phyloP scores from a whole-genome alignment of 2,113 vertebrate species.

The Ceuthmochares aereus region DNA sequence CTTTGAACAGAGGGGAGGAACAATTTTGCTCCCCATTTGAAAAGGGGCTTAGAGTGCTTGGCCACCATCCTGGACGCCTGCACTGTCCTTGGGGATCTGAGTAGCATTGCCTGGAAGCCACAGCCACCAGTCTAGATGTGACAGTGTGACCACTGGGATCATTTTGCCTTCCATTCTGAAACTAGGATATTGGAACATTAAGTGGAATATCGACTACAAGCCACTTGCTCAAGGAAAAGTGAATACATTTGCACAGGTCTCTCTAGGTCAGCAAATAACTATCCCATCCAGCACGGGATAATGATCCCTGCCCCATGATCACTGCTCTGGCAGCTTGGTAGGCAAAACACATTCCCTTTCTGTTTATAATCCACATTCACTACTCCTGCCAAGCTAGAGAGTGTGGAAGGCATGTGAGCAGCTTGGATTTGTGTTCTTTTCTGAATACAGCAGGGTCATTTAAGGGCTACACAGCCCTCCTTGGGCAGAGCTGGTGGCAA shows the following conservation, averaged over 20 bases:
- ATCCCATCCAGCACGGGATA: neutral
- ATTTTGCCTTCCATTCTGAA: neutral
- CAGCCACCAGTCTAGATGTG: neutral
- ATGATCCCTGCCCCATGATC: neutral
- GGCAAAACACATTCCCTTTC: neutral
- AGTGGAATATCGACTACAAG: neutral
- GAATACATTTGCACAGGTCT: neutral
- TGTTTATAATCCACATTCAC: neutral
- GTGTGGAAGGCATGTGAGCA: neutral
- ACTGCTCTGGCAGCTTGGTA: neutral
- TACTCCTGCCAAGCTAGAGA: neutral
- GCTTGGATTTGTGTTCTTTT: neutral
- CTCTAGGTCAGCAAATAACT: neutral
- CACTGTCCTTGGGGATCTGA: neutral
- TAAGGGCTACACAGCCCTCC: neutral
- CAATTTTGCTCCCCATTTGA: accelerated
- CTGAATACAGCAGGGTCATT: neutral
- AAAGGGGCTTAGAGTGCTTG: neutral
- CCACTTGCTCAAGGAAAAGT: neutral
- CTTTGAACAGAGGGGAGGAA: neutral
- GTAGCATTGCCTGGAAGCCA: neutral
- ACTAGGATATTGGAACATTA: neutral
- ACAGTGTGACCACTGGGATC: neutral
- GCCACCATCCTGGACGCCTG: neutral
- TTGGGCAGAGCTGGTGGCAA: neutral